Conservation (phyloP, 2,797 vertebrate genomes). For the Paratrypauchen microcephalus region DNA sequence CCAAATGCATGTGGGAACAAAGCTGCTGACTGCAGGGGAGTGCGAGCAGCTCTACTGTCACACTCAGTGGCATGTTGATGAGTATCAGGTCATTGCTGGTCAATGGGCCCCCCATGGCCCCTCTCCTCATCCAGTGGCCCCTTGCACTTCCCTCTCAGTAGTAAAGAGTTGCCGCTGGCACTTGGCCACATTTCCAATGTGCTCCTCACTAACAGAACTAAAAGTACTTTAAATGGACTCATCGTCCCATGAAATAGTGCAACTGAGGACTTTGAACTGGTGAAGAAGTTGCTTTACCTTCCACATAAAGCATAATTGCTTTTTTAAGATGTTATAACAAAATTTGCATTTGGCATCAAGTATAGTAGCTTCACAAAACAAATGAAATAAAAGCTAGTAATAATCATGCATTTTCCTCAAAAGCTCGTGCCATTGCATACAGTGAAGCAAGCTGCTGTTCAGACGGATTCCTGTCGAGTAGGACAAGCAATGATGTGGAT, state of each 20-base stretch:
- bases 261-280: constrained; percentile 18
- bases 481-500: constrained; percentile 74
- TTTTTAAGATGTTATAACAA: background rate
- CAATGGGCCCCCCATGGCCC: constrained; percentile 76
- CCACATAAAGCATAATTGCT: background rate
- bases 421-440: constrained; percentile 89
- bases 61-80: constrained; percentile 81
- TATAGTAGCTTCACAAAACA: background rate
- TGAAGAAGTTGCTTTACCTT: background rate
- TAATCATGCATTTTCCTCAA: background rate
- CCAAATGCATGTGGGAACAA: constrained; percentile 64
- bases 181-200: constrained; percentile 63
- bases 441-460: constrained; percentile 83
- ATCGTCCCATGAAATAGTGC: constrained; percentile 50
- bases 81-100: constrained; percentile 79
- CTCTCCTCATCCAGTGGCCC: constrained; percentile 68
- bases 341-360: background rate
- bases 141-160: constrained; percentile 78
- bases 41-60: constrained; percentile 66
- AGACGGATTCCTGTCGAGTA: constrained; percentile 74
- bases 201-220: constrained; percentile 57
- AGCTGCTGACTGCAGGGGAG: constrained; percentile 63
- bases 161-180: constrained; percentile 72
- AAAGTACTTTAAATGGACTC: constrained; percentile 58
- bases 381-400: background rate